These are phyloP conservation scores for Apamea crenata DNA, from an alignment of 2,888 invertebrate genomes.

Conservation along the genomic window DNA sequence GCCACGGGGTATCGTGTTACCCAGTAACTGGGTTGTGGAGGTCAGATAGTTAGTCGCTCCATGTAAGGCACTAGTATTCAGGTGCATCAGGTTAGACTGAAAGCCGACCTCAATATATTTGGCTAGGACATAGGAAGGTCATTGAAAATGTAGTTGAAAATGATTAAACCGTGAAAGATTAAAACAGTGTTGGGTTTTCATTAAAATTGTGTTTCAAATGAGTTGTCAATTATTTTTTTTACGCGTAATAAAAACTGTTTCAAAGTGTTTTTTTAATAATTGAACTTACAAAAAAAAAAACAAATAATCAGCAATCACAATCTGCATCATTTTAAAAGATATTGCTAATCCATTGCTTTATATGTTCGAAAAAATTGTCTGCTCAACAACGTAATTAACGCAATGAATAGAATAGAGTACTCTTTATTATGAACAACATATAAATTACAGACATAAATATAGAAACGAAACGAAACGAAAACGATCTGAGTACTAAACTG, in stretches of 20 bases:
- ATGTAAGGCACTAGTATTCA: neutral
- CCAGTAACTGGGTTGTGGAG: neutral
- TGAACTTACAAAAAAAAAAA: neutral
- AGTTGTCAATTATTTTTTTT: neutral
- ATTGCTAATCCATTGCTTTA: neutral
- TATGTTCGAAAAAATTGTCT: too few species aligned
- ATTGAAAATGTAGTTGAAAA: neutral
- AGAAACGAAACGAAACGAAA: too few species aligned
- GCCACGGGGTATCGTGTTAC: neutral
- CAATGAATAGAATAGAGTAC: too few species aligned
- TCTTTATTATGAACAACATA: too few species aligned
- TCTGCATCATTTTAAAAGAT: neutral
- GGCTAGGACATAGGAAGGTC: neutral
- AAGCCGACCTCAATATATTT: neutral
- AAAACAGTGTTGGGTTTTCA: neutral
- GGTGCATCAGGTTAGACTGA: neutral
- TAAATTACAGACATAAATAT: too few species aligned
- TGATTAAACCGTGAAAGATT: neutral
- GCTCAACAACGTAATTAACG: neutral
- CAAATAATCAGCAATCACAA: neutral
- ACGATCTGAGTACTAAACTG: too few species aligned
- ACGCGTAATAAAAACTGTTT: neutral
- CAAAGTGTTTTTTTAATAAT: neutral
- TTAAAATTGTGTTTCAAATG: neutral
- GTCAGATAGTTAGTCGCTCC: too few species aligned